phyloP scores from a whole-genome alignment of 2,113 vertebrate species.

The Chiloscyllium plagiosum region DNA sequence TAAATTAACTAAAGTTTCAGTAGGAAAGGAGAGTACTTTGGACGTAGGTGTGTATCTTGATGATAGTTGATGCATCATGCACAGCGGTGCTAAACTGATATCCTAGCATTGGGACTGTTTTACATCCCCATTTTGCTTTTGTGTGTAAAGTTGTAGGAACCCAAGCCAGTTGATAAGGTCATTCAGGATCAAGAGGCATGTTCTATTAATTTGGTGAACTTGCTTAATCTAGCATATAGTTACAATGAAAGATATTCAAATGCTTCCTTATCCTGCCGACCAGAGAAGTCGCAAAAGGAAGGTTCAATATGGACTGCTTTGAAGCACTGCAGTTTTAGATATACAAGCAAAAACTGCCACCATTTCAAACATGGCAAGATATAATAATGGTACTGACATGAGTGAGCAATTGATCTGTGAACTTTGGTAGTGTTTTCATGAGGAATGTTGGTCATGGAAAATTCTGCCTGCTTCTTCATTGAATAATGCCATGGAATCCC shows the following conservation, averaged over 20 bases:
- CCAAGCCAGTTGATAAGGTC: background rate
- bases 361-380: background rate
- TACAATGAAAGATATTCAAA: background rate
- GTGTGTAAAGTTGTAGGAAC: background rate
- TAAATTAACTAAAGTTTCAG: background rate
- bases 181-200: background rate
- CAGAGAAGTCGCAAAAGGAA: background rate
- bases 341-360: background rate
- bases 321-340: background rate
- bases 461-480: background rate
- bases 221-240: background rate
- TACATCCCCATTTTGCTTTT: background rate
- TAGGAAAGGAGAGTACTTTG: background rate
- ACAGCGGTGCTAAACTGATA: background rate
- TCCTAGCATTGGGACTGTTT: background rate
- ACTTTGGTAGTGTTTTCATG: background rate
- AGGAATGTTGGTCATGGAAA: background rate
- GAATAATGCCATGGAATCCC: background rate
- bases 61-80: background rate
- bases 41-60: background rate
- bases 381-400: background rate
- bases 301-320: background rate
- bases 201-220: background rate
- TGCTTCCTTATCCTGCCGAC: background rate
- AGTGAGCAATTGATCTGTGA: slow-evolving; percentile 2